phyloP scores from a whole-genome alignment of 92 coral and sea anemone species.

The Parazoanthus atlanticus region DNA sequence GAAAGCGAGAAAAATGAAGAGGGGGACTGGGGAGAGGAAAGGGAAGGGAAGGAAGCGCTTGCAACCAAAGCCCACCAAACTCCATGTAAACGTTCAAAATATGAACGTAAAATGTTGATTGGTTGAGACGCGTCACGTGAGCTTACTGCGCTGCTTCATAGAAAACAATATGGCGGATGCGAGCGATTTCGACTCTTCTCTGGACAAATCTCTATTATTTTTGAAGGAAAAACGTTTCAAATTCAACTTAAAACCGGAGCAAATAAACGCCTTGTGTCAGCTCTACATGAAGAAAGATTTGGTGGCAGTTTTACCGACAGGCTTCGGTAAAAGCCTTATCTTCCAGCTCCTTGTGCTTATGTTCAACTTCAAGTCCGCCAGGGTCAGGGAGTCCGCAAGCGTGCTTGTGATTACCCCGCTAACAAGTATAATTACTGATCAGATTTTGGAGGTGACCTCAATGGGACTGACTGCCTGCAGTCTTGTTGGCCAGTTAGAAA shows the following conservation, averaged over 20 bases:
- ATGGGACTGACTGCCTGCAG: not conserved
- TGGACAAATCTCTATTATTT: not conserved
- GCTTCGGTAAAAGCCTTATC: too few relatives aligned
- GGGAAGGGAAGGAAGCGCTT: too few relatives aligned
- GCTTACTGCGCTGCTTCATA: not conserved
- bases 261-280: not conserved
- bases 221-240: not conserved
- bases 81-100: not conserved
- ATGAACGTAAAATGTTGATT: not conserved
- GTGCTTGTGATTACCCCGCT: not conserved
- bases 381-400: too few relatives aligned
- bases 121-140: not conserved
- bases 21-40: too few relatives aligned
- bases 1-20: too few relatives aligned
- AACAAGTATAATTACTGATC: not conserved
- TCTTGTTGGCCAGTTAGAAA: not conserved
- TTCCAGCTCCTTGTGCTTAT: not conserved
- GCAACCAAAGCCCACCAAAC: too few relatives aligned
- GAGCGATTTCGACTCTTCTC: not conserved
- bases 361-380: too few relatives aligned
- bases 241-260: not conserved
- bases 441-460: not conserved
- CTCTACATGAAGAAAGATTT: not conserved
- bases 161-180: not conserved
- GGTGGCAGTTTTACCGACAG: not conserved